Conservation (phyloP, 23 tunicate genomes). For the Pegea sp. region DNA sequence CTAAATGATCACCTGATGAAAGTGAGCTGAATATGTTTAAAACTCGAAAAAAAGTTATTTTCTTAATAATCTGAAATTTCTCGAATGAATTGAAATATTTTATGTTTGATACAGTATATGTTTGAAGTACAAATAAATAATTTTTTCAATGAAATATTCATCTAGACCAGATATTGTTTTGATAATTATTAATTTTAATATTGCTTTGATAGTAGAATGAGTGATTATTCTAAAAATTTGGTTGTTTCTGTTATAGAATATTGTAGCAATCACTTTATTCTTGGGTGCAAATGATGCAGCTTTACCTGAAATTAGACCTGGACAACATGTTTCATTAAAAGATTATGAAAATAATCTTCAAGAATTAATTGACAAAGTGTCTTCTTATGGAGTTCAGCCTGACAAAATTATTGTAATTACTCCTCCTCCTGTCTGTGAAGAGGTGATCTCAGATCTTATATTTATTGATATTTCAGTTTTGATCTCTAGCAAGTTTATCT, state of each 20-base stretch:
- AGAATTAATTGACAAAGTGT: not conserved
- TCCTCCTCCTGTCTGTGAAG: constrained; percentile 7
- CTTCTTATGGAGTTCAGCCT: not conserved
- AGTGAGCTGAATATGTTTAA: constrained; percentile 3
- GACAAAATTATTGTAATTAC: constrained; percentile 3
- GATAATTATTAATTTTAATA: too few relatives aligned
- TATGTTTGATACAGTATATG: too few relatives aligned
- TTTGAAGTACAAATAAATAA: too few relatives aligned
- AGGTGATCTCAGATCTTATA: constrained; percentile 1
- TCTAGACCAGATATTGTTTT: too few relatives aligned
- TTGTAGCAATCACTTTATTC: constrained; percentile 3
- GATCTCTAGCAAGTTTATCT: too few relatives aligned
- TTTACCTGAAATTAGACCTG: not conserved
- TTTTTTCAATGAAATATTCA: too few relatives aligned
- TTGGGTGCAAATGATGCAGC: constrained; percentile 13
- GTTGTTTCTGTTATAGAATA: constrained; percentile 1
- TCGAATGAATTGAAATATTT: too few relatives aligned
- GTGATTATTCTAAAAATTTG: too few relatives aligned
- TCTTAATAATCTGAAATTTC: too few relatives aligned
- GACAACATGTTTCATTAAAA: constrained; percentile 6
- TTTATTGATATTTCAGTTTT: constrained; percentile 7
- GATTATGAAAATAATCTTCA: constrained; percentile 4
- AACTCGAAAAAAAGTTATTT: too few relatives aligned
- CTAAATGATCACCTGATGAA: constrained; percentile 7
- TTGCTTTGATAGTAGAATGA: too few relatives aligned